These are phyloP conservation scores for Syndactyla subalaris DNA, from an alignment of 2,797 vertebrate genomes.

Conservation along the genomic window DNA sequence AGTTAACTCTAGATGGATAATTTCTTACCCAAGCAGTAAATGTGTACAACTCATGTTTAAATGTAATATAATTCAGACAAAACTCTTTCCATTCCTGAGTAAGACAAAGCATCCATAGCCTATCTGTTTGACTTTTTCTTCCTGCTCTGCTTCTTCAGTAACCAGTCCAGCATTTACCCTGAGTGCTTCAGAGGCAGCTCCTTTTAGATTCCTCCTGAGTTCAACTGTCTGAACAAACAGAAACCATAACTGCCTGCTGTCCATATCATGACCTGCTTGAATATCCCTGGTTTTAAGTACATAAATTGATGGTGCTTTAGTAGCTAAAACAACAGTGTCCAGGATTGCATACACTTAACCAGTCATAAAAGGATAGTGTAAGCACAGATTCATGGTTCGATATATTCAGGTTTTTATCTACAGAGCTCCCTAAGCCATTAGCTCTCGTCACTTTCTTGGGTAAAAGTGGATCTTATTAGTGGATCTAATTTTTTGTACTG, in stretches of 20 bases:
- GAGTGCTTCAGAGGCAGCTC: neutral
- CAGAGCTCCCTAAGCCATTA: neutral
- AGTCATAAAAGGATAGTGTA: neutral
- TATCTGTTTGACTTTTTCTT: neutral
- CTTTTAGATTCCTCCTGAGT: neutral
- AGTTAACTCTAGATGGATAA: neutral
- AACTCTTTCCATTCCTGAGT: neutral
- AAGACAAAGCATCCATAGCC: neutral
- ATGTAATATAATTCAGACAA: neutral
- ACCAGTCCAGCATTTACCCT: neutral
- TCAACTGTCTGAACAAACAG: neutral
- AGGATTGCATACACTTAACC: neutral
- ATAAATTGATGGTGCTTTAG: neutral
- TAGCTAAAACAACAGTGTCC: neutral
- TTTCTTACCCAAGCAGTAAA: neutral
- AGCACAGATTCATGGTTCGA: fast-evolving
- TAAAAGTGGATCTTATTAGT: neutral
- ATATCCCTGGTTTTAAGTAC: neutral
- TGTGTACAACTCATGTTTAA: neutral
- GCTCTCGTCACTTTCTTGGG: neutral
- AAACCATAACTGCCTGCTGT: neutral
- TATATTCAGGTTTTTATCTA: neutral
- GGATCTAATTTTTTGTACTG: neutral
- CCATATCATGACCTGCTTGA: neutral
- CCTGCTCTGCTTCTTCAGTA: neutral